Conservation (phyloP, 2,113 vertebrate genomes). For the Bufo bufo region DNA sequence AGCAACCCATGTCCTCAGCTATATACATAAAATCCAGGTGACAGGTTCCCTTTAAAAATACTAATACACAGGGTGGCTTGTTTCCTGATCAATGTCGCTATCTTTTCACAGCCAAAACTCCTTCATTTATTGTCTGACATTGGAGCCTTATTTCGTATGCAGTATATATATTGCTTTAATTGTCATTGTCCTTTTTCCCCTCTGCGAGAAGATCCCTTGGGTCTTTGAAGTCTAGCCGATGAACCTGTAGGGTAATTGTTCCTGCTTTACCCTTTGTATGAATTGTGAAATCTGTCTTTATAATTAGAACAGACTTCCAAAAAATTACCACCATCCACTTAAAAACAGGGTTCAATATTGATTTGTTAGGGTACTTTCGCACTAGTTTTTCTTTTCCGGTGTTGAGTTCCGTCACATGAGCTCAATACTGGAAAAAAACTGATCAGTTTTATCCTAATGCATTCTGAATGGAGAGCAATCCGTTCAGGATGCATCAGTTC, state of each 20-base stretch:
- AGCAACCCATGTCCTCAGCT: no score
- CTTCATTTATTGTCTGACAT: slow-evolving; percentile 27
- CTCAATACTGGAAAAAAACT: no score
- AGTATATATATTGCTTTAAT: neutral
- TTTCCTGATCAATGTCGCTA: neutral
- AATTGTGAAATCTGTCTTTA: neutral
- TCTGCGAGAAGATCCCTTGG: neutral
- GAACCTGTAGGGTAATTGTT: slow-evolving; percentile 41
- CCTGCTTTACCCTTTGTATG: slow-evolving; percentile 5
- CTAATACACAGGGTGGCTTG: neutral
- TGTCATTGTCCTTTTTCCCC: slow-evolving; percentile 36
- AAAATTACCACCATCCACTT: neutral
- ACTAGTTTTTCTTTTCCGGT: no score
- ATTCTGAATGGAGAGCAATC: no score
- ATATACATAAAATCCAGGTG: no score
- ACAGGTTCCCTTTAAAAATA: no score
- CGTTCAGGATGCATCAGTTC: no score
- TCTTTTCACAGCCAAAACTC: neutral
- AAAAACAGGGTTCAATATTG: neutral
- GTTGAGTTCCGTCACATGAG: no score
- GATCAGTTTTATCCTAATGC: no score
- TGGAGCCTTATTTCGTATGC: slow-evolving; percentile 17
- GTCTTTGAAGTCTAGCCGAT: slow-evolving; percentile 13
- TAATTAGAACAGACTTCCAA: slow-evolving; percentile 18
- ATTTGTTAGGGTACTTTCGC: neutral